A percentile compares a stretch with the other conserved stretches of the same genome.
Evolutionary conservation across 2,888 invertebrate genomes (phyloP).

Genomic region (Epinotia demarniana): DNA sequence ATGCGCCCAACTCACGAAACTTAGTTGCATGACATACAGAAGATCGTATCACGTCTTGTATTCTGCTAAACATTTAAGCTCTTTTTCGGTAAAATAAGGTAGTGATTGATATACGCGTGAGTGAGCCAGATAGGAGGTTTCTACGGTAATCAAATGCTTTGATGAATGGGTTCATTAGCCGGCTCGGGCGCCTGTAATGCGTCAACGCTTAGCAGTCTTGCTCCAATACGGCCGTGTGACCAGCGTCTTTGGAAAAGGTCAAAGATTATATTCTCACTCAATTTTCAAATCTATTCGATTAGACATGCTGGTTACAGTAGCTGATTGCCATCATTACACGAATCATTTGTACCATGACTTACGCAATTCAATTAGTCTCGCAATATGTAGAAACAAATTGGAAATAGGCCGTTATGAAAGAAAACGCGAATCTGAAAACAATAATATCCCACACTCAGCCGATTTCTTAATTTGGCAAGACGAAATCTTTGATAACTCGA

Average conservation of each 20-base stretch:
- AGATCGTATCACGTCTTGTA: not conserved
- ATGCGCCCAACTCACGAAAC: slow-evolving; percentile 54
- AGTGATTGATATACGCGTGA: not conserved
- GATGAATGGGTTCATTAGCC: slow-evolving; percentile 74
- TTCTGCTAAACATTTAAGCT: not conserved
- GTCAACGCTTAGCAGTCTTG: slow-evolving; percentile 48
- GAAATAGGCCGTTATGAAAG: not conserved
- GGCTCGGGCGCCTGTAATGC: slow-evolving; percentile 60
- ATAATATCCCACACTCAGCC: not conserved
- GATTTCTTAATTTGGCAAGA: slow-evolving; percentile 20
- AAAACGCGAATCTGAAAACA: slow-evolving; percentile 7
- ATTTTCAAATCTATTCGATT: slow-evolving; percentile 31
- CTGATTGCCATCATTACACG: slow-evolving; percentile 12
- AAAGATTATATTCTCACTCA: slow-evolving; percentile 22
- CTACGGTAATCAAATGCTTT: slow-evolving; percentile 44
- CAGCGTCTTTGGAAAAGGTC: slow-evolving; percentile 31
- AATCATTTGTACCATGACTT: not conserved
- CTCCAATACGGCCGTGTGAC: slow-evolving; percentile 22
- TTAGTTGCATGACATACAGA: slow-evolving; percentile 42
- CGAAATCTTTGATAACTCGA: slow-evolving; percentile 20
- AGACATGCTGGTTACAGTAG: slow-evolving; percentile 15
- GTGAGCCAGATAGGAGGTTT: slow-evolving; percentile 1
- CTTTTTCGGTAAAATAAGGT: not conserved
- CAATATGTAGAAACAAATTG: slow-evolving; percentile 12
- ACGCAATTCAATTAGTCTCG: slow-evolving; percentile 2